A percentile compares a stretch with the other conserved stretches of the same genome.
Conservation (phyloP, 2,797 vertebrate species). For the Hephaestus fuliginosus region DNA sequence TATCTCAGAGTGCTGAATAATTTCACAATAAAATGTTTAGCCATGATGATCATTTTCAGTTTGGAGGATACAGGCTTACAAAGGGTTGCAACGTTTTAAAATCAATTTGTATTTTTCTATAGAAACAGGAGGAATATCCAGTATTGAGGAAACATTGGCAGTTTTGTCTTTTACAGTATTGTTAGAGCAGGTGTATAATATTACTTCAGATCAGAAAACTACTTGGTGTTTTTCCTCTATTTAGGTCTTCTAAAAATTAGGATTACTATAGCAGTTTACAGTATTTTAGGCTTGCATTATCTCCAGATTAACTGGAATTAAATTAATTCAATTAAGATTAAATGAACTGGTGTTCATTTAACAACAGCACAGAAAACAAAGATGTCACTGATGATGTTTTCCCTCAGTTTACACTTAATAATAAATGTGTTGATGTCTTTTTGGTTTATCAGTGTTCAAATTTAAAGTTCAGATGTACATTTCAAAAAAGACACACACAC, state of each 20-base stretch:
- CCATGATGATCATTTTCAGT: not conserved
- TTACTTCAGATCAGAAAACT: not conserved
- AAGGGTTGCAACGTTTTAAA: not conserved
- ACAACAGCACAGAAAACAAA: not conserved
- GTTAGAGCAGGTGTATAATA: not conserved
- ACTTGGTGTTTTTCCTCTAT: not conserved
- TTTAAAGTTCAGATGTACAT: not conserved
- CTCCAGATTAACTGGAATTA: too few species aligned
- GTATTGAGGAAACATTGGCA: not conserved
- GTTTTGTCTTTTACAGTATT: not conserved
- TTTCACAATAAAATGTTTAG: constrained; percentile 1
- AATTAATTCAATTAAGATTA: too few species aligned
- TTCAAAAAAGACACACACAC: not conserved
- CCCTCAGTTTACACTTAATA: not conserved
- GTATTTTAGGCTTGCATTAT: not conserved
- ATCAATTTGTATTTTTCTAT: not conserved
- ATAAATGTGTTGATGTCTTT: not conserved
- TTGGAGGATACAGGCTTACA: not conserved
- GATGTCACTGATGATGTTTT: not conserved
- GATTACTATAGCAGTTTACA: not conserved
- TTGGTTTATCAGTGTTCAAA: not conserved
- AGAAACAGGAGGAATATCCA: not conserved
- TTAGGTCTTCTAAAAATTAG: not conserved
- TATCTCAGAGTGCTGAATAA: not conserved
- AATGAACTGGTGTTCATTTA: not conserved